phyloP scores from a whole-genome alignment of 2,888 invertebrate species.

The Agrotis ipsilon region DNA sequence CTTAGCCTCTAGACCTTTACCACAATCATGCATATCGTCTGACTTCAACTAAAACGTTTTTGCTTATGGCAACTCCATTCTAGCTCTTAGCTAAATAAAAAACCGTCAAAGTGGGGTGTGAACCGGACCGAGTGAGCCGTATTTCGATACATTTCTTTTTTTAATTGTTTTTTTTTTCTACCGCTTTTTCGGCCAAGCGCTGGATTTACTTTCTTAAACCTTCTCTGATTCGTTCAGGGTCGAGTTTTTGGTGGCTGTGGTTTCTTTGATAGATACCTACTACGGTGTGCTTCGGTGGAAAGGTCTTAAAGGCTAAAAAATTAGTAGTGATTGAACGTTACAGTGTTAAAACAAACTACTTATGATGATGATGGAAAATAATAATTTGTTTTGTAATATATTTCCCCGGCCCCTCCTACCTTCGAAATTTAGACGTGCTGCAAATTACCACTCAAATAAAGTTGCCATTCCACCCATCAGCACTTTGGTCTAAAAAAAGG shows the following conservation, averaged over 20 bases:
- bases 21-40: no score
- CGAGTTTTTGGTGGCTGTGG: background rate
- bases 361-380: no score
- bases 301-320: background rate
- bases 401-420: no score
- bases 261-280: background rate
- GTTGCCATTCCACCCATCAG: no score
- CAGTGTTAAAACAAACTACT: no score
- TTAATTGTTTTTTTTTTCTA: slow-evolving; percentile 28
- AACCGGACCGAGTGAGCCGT: slow-evolving; percentile 15
- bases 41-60: background rate
- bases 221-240: slow-evolving; percentile 19
- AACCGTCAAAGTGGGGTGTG: slow-evolving; percentile 43
- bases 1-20: no score
- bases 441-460: no score
- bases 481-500: no score
- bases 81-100: slow-evolving; percentile 46
- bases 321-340: no score
- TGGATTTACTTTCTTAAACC: slow-evolving; percentile 26
- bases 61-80: background rate
- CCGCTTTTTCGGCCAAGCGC: slow-evolving; percentile 20
- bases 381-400: no score
- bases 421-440: no score
- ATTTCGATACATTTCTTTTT: slow-evolving; percentile 26
- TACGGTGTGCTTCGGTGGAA: background rate